Percentiles rank a stretch among this genome's conserved stretches.
These are phyloP conservation scores for Furcifer pardalis DNA, from an alignment of 2,797 vertebrate species.

Conservation along the genomic window DNA sequence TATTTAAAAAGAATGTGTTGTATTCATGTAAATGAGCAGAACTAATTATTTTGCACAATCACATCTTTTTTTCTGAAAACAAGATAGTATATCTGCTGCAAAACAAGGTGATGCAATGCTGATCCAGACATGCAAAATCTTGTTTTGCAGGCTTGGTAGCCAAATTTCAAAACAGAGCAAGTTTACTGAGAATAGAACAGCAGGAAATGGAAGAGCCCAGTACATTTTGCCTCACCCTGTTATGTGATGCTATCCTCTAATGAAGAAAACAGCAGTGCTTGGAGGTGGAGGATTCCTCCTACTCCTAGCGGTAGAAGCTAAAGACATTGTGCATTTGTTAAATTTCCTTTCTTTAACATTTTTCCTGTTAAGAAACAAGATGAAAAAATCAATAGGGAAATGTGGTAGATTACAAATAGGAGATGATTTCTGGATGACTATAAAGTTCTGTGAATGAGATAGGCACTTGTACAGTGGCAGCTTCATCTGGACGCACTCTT, in stretches of 20 bases:
- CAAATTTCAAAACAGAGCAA: constrained; percentile 50
- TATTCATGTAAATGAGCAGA: constrained; percentile 10
- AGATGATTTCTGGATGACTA: not conserved
- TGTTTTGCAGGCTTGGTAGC: constrained; percentile 31
- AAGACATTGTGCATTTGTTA: not conserved
- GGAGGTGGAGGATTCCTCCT: not conserved
- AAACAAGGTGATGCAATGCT: constrained; percentile 63
- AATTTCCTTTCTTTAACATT: no score
- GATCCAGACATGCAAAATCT: constrained; percentile 65
- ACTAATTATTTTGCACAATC: not conserved
- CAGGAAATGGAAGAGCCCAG: constrained; percentile 27
- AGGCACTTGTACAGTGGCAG: not conserved
- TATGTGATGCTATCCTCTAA: not conserved
- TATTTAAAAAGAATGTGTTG: constrained; percentile 37
- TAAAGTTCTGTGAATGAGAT: not conserved
- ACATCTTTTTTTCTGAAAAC: constrained; percentile 6
- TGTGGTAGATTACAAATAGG: not conserved
- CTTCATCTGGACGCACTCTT: not conserved
- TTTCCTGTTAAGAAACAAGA: not conserved
- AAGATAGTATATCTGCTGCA: constrained; percentile 60
- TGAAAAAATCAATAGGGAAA: not conserved
- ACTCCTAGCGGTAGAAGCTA: not conserved
- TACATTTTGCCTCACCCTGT: not conserved
- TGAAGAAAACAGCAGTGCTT: not conserved
- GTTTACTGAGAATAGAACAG: constrained; percentile 8